phyloP scores from a whole-genome alignment of 1,140 invertebrate species.

The Neotoxoptera formosana region DNA sequence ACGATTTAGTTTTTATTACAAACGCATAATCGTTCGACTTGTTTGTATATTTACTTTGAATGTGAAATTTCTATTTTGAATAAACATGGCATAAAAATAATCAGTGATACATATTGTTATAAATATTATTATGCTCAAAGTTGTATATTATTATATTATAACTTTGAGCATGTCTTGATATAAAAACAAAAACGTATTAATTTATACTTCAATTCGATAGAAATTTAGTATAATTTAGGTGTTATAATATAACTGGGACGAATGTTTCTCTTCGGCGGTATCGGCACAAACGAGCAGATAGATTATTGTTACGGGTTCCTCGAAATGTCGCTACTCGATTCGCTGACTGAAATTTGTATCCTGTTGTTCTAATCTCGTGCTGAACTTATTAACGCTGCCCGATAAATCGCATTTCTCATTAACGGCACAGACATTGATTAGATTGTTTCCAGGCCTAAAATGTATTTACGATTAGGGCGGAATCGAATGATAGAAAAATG shows the following conservation, averaged over 20 bases:
- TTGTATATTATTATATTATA: too few species aligned
- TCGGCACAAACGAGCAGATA: neutral
- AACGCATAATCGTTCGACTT: too few species aligned
- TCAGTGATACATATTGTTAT: too few species aligned
- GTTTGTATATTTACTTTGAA: neutral
- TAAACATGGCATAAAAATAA: neutral
- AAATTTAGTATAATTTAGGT: neutral
- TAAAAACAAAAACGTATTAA: neutral
- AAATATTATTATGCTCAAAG: too few species aligned
- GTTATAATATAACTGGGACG: neutral
- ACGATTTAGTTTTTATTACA: too few species aligned
- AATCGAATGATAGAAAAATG: neutral
- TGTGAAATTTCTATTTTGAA: neutral
- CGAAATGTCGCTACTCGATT: neutral
- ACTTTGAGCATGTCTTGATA: neutral
- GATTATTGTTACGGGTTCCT: neutral
- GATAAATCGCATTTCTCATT: neutral
- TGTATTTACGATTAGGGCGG: neutral
- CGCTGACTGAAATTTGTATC: neutral
- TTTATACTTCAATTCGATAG: neutral
- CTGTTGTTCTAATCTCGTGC: neutral
- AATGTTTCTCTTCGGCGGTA: neutral
- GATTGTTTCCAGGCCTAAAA: neutral
- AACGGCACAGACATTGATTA: neutral
- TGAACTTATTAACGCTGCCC: neutral